Base-by-base conservation (phyloP, 2,797 vertebrate genomes). In the Trichosurus vulpecula region DNA sequence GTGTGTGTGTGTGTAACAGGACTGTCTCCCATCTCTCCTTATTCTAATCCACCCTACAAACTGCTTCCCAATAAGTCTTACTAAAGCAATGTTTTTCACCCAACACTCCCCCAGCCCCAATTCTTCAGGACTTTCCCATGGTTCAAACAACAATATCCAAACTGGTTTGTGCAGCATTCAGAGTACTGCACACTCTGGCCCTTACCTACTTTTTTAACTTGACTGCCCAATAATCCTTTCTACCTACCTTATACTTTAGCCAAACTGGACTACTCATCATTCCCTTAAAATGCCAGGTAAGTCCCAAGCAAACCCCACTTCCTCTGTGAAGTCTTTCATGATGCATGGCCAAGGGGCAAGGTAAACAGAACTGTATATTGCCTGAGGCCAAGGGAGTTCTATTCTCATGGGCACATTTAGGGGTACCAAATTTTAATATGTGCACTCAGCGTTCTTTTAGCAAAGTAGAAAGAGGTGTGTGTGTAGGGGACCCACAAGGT, bases 11-110 rank as follows among this genome's bases (percentile, higher is more conserved):
- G n/a, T n/a, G n/a, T n/a, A n/a, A n/a, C n/a, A n/a, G n/a, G n/a
- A n/a, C n/a, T n/a, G 29, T 4, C n/a, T 93, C 31, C 91, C 57
- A 41, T 47, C 8, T 41, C 1, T 0, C 14, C n/a, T 27, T 4
- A 52, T 10, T 96, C 16, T 92, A 92, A 52, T 53, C 94, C 91
- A 53, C 29, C 93, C 54, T 94, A 95, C 94, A 93, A 0, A 92
- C 0, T 52, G 29, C 91, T 30, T 0, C 6, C 93, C 92, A 5
- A 29, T 58, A 52, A 51, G 31, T 41, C 55, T 74, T 93, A 19
- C 13, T 74, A 74, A 22, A 74, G 11, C 57, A 58, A 13, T 29
- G 12, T 12, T 47, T 95, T 96, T 35, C 6, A 6, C 19, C 16
- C 41, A 47, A 29, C 35, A n/a, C 57, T 58, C 13, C 41, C 14